Conservation (phyloP, 1,140 invertebrate genomes). For the Temnothorax curvispinosus region DNA sequence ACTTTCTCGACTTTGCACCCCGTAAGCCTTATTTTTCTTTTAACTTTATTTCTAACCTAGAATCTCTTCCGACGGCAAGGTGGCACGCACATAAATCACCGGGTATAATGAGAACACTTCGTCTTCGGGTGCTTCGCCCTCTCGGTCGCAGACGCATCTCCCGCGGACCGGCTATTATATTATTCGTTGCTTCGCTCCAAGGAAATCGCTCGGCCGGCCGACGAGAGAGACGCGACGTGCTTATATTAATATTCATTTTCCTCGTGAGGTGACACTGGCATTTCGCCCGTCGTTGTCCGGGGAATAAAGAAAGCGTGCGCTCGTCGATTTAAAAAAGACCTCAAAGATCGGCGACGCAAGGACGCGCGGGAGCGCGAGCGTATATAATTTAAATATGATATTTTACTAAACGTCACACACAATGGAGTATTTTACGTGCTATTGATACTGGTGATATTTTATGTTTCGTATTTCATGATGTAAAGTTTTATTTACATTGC, state of each 20-base stretch:
- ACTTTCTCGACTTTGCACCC: constrained; percentile 82
- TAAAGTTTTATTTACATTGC: constrained; percentile 63
- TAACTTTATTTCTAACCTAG: constrained; percentile 85
- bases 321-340: constrained; percentile 33
- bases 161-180: constrained; percentile 72
- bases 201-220: constrained; percentile 44
- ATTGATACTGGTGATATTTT: constrained; percentile 58
- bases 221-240: neutral
- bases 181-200: constrained; percentile 68
- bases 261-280: constrained; percentile 27
- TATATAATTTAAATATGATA: constrained; percentile 54
- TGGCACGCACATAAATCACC: constrained; percentile 84
- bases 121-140: constrained; percentile 80
- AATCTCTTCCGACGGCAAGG: constrained; percentile 80
- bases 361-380: constrained; percentile 8
- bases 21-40: constrained; percentile 86
- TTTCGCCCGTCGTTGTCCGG: constrained; percentile 1
- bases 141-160: constrained; percentile 72
- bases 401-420: constrained; percentile 56
- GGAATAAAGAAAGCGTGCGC: neutral
- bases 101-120: constrained; percentile 85
- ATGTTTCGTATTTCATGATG: constrained; percentile 54
- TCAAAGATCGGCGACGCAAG: constrained; percentile 33
- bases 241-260: constrained; percentile 72
- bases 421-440: constrained; percentile 59